Base-by-base conservation (phyloP, 2,888 invertebrate genomes). In the Parapristionchus giblindavisi region DNA sequence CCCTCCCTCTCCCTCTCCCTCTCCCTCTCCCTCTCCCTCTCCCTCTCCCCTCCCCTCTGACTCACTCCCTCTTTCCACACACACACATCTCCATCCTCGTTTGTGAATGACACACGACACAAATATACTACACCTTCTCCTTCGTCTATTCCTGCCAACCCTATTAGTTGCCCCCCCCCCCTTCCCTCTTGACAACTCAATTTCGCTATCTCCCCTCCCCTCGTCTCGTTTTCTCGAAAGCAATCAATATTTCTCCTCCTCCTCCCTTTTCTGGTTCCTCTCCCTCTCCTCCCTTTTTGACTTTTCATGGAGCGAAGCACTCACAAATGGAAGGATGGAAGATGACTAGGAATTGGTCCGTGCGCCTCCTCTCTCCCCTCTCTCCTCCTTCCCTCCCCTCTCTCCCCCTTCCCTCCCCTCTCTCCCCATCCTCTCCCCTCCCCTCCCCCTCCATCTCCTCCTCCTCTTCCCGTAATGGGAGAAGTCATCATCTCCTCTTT, bases 151-250 rank as follows among this genome's bases (percentile, higher is more conserved):
- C n/a, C 32, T 14, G 29, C 58, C 29, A 36, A 24, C 61, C 29
- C 63, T 63, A 63, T 63, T 63, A 63, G 63, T 63, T 63, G 40
- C 38, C 43, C 43, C 63, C 5, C 27, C 29, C 63, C 27, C 27
- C 43, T 63, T 29, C 34, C 40, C 63, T 63, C 38, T 63, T 63
- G 17, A 63, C 43, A 40, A 40, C 24, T 40, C 63, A 63, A 38
- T 38, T 63, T 40, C 61, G 11, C 38, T 38, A 36, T 3, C 58
- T 58, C 58, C 32, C 34, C 29, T 29, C 29, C 56, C 29, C n/a
- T 56, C 58, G n/a, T 65, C 65, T 40, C 29, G 24, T 48, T 48
- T 29, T 65, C 24, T 32, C 40, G 43, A n/a, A 14, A 6, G 8
- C 6, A 6, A 6, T 6, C 6, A 14, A 6, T 6, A 6, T 6